Evolutionary conservation across 2,113 vertebrate genomes (phyloP), one percentile per base, ranked within the genome.

Genomic region (Empidonax traillii): DNA sequence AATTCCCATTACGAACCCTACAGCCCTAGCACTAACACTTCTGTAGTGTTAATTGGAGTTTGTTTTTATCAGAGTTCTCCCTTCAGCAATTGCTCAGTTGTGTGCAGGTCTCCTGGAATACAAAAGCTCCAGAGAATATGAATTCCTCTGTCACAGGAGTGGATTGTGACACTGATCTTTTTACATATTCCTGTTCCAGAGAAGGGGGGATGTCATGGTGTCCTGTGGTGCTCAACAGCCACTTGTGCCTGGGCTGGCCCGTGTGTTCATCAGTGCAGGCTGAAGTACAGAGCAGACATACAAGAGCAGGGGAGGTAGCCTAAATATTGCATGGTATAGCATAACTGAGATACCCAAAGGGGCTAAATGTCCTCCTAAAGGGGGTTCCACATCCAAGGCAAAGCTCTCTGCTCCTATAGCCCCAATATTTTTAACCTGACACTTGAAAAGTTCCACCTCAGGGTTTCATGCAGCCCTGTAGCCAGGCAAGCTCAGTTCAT

Each of bases 161-260:
- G 11, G 37, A 14, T 71, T n/a, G 25, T 51, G 74, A 27, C 75
- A 44, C 15, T 37, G 7, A 5, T 61, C 4, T 49, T 55, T 22
- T 7, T 25, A 63, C 49, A 17, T 66, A 27, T 21, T 68, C 15
- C 51, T 53, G 39, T 58, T 30, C 21, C 31, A 15, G 16, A 37
- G 46, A 56, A 5, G 39, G 9, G 8, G 14, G 6, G 4, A 51
- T 90, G 41, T 52, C 25, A 6, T 0, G 0, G 9, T 33, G 13
- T 35, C 41, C 52, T 56, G 33, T 25, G 37, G 27, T 58, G 46
- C 66, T 78, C 23, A 35, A 65, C 59, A 77, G 9, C 17, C 41
- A 8, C 5, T 21, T 22, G 15, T 2, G 0, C 27, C 27, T 44
- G n/a, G 33, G 15, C 30, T 49, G 76, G 27, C 7, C 37, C 18